Conservation (phyloP, 2,113 vertebrate genomes). For the Enhydra lutris region DNA sequence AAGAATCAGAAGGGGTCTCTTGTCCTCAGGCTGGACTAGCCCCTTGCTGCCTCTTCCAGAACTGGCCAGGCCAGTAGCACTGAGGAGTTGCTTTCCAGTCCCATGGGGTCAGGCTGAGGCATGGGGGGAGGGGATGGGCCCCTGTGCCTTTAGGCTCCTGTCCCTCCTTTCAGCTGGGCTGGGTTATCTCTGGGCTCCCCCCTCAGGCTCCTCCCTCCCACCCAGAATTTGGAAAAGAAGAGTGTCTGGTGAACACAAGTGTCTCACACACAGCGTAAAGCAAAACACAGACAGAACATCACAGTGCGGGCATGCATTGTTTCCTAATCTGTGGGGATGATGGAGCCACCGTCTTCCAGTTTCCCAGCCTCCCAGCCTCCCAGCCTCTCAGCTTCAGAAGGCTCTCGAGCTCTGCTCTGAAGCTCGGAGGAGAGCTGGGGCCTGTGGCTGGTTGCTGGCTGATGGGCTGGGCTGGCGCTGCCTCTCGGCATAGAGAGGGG, state of each 20-base stretch:
- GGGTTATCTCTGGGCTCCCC: slow-evolving; percentile 45
- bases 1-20: background rate
- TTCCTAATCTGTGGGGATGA: slow-evolving; percentile 57
- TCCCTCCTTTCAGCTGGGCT: slow-evolving; percentile 56
- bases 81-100: background rate
- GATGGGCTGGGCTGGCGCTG: background rate
- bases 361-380: slow-evolving; percentile 30
- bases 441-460: slow-evolving; percentile 60
- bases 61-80: background rate
- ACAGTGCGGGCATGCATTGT: slow-evolving; percentile 72
- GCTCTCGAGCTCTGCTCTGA: background rate
- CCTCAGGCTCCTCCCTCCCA: slow-evolving; percentile 28
- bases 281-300: slow-evolving; percentile 58
- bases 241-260: slow-evolving; percentile 58
- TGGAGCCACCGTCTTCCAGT: background rate
- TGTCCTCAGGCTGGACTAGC: background rate
- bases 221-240: background rate
- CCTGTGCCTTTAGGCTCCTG: slow-evolving; percentile 64
- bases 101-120: background rate
- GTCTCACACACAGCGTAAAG: slow-evolving; percentile 49
- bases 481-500: background rate
- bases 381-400: slow-evolving; percentile 56
- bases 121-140: background rate
- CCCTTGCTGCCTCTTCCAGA: background rate
- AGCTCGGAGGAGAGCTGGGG: slow-evolving; percentile 31